These are phyloP conservation scores for Heliconius sara DNA, from an alignment of 2,888 invertebrate species.

Conservation along the genomic window DNA sequence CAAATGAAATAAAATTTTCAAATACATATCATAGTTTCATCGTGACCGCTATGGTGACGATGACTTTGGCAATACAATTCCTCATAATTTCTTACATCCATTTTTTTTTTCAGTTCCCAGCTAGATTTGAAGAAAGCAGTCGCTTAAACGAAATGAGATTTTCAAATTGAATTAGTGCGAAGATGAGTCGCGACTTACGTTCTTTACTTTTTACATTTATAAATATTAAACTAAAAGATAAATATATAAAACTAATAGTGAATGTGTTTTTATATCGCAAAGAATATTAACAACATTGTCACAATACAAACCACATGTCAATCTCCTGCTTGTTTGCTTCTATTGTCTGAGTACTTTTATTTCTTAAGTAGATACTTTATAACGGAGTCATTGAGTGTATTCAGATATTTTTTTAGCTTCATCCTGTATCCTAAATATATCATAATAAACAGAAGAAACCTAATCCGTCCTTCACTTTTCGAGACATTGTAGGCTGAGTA, in stretches of 20 bases:
- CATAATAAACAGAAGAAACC: too few relatives aligned
- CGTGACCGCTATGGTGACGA: background rate
- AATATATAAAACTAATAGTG: background rate
- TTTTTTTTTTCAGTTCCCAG: constrained; percentile 19
- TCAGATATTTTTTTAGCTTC: too few relatives aligned
- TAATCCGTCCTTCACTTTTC: too few relatives aligned
- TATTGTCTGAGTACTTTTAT: background rate
- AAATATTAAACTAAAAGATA: constrained; percentile 20
- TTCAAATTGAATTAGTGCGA: constrained; percentile 48
- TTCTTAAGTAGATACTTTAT: background rate
- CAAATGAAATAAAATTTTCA: constrained; percentile 1
- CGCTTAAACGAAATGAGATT: constrained; percentile 45
- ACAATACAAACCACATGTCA: too few relatives aligned
- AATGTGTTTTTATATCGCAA: background rate
- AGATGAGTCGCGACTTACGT: constrained; percentile 41
- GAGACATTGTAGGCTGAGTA: too few relatives aligned
- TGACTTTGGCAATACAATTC: constrained; percentile 18
- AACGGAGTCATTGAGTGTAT: background rate
- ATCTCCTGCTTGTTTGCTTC: too few relatives aligned
- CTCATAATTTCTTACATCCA: constrained; percentile 25
- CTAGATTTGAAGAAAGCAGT: constrained; percentile 39
- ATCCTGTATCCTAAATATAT: too few relatives aligned
- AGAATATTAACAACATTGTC: background rate
- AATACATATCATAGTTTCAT: constrained; percentile 2
- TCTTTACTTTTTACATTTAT: constrained; percentile 27